Conservation (phyloP, 2,113 vertebrate genomes). For the Plectropomus leopardus region DNA sequence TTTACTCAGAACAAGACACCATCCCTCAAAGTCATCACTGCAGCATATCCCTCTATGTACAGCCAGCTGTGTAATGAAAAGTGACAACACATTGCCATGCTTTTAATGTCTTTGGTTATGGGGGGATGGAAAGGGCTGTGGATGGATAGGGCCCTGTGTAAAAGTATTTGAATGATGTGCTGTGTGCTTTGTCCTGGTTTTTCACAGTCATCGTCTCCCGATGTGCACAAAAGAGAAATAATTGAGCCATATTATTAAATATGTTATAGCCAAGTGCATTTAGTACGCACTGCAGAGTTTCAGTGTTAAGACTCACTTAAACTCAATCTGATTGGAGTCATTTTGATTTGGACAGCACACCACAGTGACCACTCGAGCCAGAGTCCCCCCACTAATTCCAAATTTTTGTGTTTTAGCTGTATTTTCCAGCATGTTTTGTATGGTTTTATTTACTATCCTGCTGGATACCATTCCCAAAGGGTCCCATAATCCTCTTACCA, state of each 20-base stretch:
- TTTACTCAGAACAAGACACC: constrained; percentile 66
- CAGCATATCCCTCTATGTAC: constrained; percentile 58
- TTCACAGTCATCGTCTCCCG: constrained; percentile 40
- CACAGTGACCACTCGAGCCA: neutral
- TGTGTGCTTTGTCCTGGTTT: constrained; percentile 34
- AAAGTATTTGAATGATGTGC: constrained; percentile 47
- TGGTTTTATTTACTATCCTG: constrained; percentile 69
- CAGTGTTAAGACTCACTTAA: neutral
- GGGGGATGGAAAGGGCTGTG: constrained; percentile 43
- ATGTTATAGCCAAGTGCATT: constrained; percentile 21
- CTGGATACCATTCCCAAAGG: constrained; percentile 59
- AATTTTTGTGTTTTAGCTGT: constrained; percentile 38
- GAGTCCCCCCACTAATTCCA: constrained; percentile 2
- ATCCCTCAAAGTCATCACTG: constrained; percentile 76
- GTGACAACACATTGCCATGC: constrained; percentile 73
- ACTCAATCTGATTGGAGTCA: constrained; percentile 14
- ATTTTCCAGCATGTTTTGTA: constrained; percentile 59
- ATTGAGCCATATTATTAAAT: constrained; percentile 45
- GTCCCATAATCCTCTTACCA: constrained; percentile 71
- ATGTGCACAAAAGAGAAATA: constrained; percentile 31
- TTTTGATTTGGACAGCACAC: constrained; percentile 45
- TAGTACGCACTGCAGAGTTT: neutral
- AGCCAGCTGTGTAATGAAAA: constrained; percentile 79
- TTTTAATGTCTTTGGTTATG: constrained; percentile 77
- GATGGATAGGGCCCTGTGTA: constrained; percentile 31